phyloP scores from a whole-genome alignment of 2,797 vertebrate species.

The Ctenochaetus hawaiiensis region DNA sequence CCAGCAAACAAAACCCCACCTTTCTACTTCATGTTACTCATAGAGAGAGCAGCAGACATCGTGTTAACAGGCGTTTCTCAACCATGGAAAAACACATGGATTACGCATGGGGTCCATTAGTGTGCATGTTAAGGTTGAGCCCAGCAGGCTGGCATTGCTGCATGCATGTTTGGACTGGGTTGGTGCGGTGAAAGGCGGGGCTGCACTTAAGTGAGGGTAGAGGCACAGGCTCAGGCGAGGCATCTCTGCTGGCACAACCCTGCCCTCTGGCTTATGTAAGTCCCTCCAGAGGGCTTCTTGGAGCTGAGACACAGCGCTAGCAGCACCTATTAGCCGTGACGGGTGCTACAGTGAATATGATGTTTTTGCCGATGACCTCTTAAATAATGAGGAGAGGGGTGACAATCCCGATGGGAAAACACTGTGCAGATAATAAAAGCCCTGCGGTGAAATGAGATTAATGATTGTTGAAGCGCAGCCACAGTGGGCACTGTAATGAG shows the following conservation, averaged over 20 bases:
- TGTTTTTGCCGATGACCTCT: conserved; percentile 3
- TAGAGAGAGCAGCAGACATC: conserved; percentile 40
- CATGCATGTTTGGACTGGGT: conserved; percentile 76
- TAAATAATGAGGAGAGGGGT: conserved; percentile 1
- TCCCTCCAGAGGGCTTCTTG: conserved; percentile 26
- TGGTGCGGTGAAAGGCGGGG: conserved; percentile 53
- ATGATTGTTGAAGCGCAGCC: conserved; percentile 13
- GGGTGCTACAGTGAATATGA: not conserved
- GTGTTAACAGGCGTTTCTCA: conserved; percentile 66
- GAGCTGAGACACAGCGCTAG: conserved; percentile 9
- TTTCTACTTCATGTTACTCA: conserved; percentile 32
- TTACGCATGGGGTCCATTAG: conserved; percentile 50
- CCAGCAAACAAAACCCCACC: conserved; percentile 31
- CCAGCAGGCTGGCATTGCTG: conserved; percentile 48
- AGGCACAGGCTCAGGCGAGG: conserved; percentile 71
- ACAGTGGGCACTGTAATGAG: conserved; percentile 23
- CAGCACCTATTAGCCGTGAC: conserved; percentile 2
- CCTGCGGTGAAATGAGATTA: conserved; percentile 16
- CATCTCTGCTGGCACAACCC: conserved; percentile 46
- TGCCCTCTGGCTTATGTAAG: conserved; percentile 33
- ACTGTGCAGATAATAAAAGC: conserved; percentile 22
- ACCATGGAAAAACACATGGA: conserved; percentile 38
- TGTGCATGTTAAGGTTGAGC: conserved; percentile 59
- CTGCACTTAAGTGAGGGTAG: conserved; percentile 51
- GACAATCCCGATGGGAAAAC: conserved; percentile 13